Base-by-base conservation (phyloP, 2,113 vertebrate species). In the Corynorhinus townsendii region DNA sequence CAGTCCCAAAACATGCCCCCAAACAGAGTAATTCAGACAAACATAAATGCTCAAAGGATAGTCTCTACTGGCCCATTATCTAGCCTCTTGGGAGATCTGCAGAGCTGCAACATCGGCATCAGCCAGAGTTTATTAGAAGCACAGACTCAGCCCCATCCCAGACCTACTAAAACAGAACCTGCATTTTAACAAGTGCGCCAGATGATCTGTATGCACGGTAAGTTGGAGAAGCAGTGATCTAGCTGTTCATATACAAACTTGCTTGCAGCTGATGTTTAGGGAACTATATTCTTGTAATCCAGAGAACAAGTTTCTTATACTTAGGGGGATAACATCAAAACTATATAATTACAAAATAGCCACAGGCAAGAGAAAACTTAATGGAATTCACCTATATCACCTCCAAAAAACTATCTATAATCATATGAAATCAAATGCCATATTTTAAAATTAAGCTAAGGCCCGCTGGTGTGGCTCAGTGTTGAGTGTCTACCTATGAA, bases 391-490 rank as follows among this genome's bases (percentile, higher is more conserved):
- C 38, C 28, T 85, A 24, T 40, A 81, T 7, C 5, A 62, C 45
- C 24, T 38, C n/a, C 16, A 24, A 24, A 86, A 64, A 92, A 40
- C 71, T 56, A 64, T 2, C 54, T 89, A 33, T 59, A 85, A 89
- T 89, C 30, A 80, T 69, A 85, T 3, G 26, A 94, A 92, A 72
- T 68, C 30, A 71, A 66, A 91, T 35, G n/a, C 4, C 47, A 16
- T 62, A 88, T 73, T 91, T 91, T 81, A 52, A 89, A 87, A 82
- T 81, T 71, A 95, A 82, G 66, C 73, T 89, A 16, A 26, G 52
- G 17, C 52, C 54, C 24, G 54, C 22, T 2, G 9, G 54, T 56
- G 22, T 56, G 20, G 54, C 54, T 56, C 54, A 10, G 54, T 56
- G 22, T 24, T 56, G 54, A 56, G 54, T 54, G 54, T 22, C 20